Evolutionary conservation across 1,140 invertebrate species (phyloP), one percentile per base, ranked within the genome.

Genomic region (Eulimnadia texana): DNA sequence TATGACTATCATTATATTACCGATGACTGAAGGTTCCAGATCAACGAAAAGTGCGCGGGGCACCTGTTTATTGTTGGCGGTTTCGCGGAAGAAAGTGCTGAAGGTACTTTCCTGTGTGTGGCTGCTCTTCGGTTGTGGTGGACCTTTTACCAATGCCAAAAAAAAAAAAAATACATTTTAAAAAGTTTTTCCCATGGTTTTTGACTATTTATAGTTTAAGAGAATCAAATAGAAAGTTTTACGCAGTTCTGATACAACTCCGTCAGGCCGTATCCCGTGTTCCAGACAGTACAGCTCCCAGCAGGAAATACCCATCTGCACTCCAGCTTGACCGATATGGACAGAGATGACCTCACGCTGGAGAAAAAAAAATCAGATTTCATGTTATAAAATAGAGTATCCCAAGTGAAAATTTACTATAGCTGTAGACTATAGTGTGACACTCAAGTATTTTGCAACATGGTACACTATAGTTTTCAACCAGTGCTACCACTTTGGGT

Each of bases 301-400:
- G 69, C 86, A 89, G 9, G 86, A 82, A 69, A 84, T 88, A 54
- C 83, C 86, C 66, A 89, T 82, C 75, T 90, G 86, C 3, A 86
- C 82, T 57, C 87, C 87, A 53, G 79, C 85, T 75, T 86, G 84
- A 63, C 84, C 84, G 64, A 83, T 75, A 69, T 84, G 82, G 65
- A 84, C 74, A 54, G 80, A 82, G 64, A 84, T 81, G 66, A 82
- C 82, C 72, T 84, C 82, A 72, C 82, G 78, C 81, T 71, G 60
- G 23, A 62, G 28, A 65, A 55, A 13, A 63, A 47, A 23, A 61
- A 19, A 13, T 25, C 3, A 24, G 33, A 54, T 19, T 25, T 29
- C 23, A 22, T 27, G 53, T 20, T 28, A 33, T 53, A 19, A 16
- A 22, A 29, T 29, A 53, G 25, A 29, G 33, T 33, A n/a, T 57